A percentile compares a stretch with the other conserved stretches of the same genome.
Conservation (phyloP, 2,113 vertebrate species). For the Zosterops pallidus region DNA sequence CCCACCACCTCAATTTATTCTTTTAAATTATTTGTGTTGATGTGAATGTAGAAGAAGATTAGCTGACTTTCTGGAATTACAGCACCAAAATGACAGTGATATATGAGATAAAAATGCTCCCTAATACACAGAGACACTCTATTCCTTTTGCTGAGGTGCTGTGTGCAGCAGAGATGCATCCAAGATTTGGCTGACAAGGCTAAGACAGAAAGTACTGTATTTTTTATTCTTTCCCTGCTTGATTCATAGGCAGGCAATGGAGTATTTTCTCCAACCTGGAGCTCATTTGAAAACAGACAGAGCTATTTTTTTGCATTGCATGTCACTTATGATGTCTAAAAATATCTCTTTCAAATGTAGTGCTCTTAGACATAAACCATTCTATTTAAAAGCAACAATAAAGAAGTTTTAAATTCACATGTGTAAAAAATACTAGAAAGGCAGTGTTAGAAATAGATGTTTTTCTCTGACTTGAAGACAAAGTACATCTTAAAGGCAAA, state of each 20-base stretch:
- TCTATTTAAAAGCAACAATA: neutral
- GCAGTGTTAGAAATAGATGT: neutral
- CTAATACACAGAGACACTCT: neutral
- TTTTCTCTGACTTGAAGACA: neutral
- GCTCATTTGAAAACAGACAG: conserved; percentile 7
- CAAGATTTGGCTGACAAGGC: neutral
- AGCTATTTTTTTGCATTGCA: neutral
- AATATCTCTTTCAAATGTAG: conserved; percentile 27
- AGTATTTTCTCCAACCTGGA: neutral
- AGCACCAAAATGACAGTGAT: conserved; percentile 22
- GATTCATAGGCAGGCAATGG: neutral
- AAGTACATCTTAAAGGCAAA: neutral
- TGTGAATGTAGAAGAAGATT: conserved; percentile 35
- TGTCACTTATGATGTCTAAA: conserved; percentile 11
- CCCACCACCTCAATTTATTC: neutral
- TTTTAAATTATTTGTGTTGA: conserved; percentile 40
- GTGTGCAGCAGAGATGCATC: neutral
- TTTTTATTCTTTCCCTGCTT: neutral
- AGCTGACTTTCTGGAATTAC: conserved; percentile 29
- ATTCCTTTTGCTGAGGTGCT: neutral
- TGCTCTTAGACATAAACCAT: neutral
- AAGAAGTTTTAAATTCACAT: neutral
- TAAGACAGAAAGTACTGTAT: neutral
- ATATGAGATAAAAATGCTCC: conserved; percentile 14
- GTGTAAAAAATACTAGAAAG: neutral